Conservation (phyloP, 2,113 vertebrate genomes). For the Lepus europaeus region DNA sequence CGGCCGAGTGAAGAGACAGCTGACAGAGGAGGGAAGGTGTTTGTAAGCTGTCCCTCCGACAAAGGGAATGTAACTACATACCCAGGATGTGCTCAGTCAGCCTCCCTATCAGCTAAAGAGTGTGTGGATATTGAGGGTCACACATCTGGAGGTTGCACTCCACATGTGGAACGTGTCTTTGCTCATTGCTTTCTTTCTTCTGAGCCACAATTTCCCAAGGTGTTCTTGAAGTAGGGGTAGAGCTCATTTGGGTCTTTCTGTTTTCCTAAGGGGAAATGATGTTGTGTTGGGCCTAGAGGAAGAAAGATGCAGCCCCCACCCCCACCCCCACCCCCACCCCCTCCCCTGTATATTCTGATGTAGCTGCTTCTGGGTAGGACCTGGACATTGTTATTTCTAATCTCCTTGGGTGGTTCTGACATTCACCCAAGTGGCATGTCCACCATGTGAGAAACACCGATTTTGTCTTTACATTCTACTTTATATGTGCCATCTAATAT, state of each 20-base stretch:
- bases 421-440: neutral
- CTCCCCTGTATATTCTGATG: neutral
- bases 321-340: too few species aligned
- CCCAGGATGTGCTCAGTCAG: neutral
- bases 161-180: neutral
- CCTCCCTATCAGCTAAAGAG: neutral
- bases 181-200: neutral
- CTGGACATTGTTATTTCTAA: neutral
- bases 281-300: neutral
- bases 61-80: neutral
- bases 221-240: neutral
- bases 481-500: neutral
- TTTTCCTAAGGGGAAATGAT: neutral
- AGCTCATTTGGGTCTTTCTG: neutral
- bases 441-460: neutral
- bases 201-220: neutral
- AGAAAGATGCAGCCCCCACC: neutral
- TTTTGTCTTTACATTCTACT: constrained; percentile 7
- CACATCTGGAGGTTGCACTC: neutral
- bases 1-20: too few species aligned
- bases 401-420: neutral
- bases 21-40: too few species aligned
- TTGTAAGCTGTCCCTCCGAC: too few species aligned
- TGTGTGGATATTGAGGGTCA: neutral
- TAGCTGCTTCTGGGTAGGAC: neutral